These are phyloP conservation scores for Muntiacus muntjak DNA, from an alignment of 2,113 vertebrate species.

Conservation along the genomic window DNA sequence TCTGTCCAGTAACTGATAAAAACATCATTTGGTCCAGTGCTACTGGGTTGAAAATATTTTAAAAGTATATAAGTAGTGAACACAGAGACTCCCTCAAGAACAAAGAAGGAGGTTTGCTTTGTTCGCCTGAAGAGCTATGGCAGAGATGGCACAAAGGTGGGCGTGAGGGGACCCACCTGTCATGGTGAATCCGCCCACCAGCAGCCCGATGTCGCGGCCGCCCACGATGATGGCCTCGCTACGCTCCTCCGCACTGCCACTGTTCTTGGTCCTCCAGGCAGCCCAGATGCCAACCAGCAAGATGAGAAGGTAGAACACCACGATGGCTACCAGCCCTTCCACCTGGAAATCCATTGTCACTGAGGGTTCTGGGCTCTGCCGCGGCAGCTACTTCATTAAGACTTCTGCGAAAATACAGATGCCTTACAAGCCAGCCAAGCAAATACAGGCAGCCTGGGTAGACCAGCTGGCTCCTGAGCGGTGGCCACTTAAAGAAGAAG, in stretches of 20 bases:
- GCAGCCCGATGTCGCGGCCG: constrained; percentile 94
- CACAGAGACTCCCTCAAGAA: neutral
- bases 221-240: constrained; percentile 97
- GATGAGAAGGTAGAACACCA: constrained; percentile 94
- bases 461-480: neutral
- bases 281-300: constrained; percentile 97
- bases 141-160: neutral
- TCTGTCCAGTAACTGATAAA: neutral
- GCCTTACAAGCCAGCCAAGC: neutral
- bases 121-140: constrained; percentile 26
- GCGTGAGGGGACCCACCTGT: constrained; percentile 86
- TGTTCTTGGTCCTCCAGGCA: constrained; percentile 97
- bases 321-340: constrained; percentile 94
- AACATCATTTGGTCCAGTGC: neutral
- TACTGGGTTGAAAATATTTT: neutral
- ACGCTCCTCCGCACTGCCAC: constrained; percentile 83
- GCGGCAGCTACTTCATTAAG: constrained; percentile 84
- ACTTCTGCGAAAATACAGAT: constrained; percentile 71
- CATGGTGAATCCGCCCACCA: constrained; percentile 98
- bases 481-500: neutral
- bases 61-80: neutral
- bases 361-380: constrained; percentile 60
- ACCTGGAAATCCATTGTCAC: constrained; percentile 89
- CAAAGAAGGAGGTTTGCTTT: neutral
- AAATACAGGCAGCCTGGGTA: neutral